Base-by-base conservation (phyloP, 2,797 vertebrate genomes). In the Gymnoscopelus microlampas region DNA sequence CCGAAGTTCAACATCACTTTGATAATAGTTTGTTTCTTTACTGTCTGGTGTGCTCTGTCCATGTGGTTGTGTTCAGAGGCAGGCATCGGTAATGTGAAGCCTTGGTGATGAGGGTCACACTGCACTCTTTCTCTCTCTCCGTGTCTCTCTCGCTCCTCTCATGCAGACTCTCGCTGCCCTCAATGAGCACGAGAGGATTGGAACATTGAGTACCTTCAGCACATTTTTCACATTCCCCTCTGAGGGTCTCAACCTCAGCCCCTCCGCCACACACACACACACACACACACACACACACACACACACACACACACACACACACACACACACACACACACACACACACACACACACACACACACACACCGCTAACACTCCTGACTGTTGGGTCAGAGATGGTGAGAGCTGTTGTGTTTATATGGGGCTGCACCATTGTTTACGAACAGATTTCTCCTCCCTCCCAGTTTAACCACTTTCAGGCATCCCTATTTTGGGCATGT, bases 181-280 rank as follows among this genome's bases (percentile, higher is more conserved):
- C 66, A 71, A 76, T 69, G 77, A 83, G 85, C 63, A 10, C 63
- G 64, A 82, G 77, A 76, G 85, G 63, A 79, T 75, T 83, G 73
- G 89, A 91, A 91, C 89, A 87, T 84, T 58, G 85, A 89, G 90
- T 91, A 92, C 87, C 87, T 88, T 89, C 78, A 87, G 85, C 87
- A 89, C 87, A 92, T 92, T 91, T 90, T 91, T 92, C 74, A 85
- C 86, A 91, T 93, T 92, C 87, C 87, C 84, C 83, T 87, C 85
- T 88, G 80, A 90, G 89, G 85, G 87, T 90, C 87, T 89, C 83
- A 79, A 78, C 82, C 80, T 75, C 76, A 71, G 72, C 77, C 74
- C 78, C 79, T 14, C 32, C 13, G 32, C 54, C 11, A 24, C 61
- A 55, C 63, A 60, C 51, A 55, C 67, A 48, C 32, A 55, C 59